A percentile compares a stretch with the other conserved stretches of the same genome.
phyloP scores from a whole-genome alignment of 1,140 invertebrate species.

The Euura lappo region DNA sequence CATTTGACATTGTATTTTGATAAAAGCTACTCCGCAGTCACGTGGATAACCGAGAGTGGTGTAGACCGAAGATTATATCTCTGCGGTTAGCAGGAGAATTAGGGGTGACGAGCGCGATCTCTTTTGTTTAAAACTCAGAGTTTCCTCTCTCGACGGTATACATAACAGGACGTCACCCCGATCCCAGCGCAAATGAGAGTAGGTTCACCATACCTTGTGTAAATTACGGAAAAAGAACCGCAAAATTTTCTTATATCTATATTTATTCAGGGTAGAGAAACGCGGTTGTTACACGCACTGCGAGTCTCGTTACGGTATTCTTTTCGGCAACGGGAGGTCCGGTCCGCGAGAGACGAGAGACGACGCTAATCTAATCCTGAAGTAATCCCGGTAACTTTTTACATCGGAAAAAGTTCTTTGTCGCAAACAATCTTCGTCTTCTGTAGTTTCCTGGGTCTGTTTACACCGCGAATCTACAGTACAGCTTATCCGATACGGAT shows the following conservation, averaged over 20 bases:
- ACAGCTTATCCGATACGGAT: too few relatives aligned
- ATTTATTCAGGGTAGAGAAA: constrained; percentile 3
- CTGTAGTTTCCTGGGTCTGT: not conserved
- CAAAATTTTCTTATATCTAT: not conserved
- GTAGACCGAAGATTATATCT: not conserved
- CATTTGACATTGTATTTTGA: too few relatives aligned
- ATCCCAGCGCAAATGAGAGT: not conserved
- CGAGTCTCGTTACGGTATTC: not conserved
- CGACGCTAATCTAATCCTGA: not conserved
- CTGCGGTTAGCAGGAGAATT: not conserved
- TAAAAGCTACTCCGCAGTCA: too few relatives aligned
- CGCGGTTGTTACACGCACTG: not conserved
- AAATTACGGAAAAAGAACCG: not conserved
- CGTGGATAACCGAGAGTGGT: too few relatives aligned
- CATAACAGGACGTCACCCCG: not conserved
- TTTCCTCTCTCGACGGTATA: not conserved
- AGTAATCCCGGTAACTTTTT: not conserved
- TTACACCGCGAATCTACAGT: too few relatives aligned
- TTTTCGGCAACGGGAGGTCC: not conserved
- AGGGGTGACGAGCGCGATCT: not conserved
- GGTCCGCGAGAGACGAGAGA: not conserved
- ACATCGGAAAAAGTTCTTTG: not conserved
- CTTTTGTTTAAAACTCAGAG: not conserved
- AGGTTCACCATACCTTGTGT: not conserved
- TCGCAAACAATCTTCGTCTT: not conserved